Base-by-base conservation (phyloP, 2,113 vertebrate species). In the Hippopotamus amphibius region DNA sequence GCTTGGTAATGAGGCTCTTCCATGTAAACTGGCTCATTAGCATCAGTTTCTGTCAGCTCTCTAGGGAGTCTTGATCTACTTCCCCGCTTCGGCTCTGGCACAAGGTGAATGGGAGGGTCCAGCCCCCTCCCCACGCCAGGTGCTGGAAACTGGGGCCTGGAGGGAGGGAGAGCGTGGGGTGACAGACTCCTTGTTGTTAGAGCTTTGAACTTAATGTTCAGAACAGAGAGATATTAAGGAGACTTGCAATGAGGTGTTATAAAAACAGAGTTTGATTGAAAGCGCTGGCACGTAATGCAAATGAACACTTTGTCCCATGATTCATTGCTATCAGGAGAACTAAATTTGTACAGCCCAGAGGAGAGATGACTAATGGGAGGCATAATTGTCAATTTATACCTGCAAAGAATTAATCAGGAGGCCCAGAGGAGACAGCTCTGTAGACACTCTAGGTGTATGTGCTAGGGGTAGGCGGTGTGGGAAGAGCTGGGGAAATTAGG, bases 191-290 rank as follows among this genome's bases (percentile, higher is more conserved):
- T 7, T 63, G 37, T 66, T 66, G 68, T 97, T 76, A 43, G 22
- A 88, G 76, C 86, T 90, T 65, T n/a, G 87, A 41, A 6, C 97
- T 84, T 90, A 98, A 93, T 63, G 57, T 97, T 96, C 93, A 86
- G 95, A 97, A 76, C 93, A 94, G 96, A 88, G 93, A 97, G 95
- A 90, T 93, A 69, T 97, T 97, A 96, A 97, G 97, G 93, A 96
- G 97, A 96, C 93, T 98, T 95, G 97, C 93, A 90, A 96, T 96
- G 94, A 96, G 80, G 55, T 94, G 83, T 90, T 98, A 69, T 96
- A 97, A 98, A 98, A 98, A 96, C 92, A 74, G 93, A 96, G 33
- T 94, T 97, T 95, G 97, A 98, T 96, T 97, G 95, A 97, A 96
- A 97, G 97, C 97, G 97, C 92, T 81, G 91, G 85, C 37, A 77